A percentile compares a stretch with the other conserved stretches of the same genome.
Evolutionary conservation across 2,888 invertebrate species (phyloP).

Genomic region (Scelioninae gen. 2): DNA sequence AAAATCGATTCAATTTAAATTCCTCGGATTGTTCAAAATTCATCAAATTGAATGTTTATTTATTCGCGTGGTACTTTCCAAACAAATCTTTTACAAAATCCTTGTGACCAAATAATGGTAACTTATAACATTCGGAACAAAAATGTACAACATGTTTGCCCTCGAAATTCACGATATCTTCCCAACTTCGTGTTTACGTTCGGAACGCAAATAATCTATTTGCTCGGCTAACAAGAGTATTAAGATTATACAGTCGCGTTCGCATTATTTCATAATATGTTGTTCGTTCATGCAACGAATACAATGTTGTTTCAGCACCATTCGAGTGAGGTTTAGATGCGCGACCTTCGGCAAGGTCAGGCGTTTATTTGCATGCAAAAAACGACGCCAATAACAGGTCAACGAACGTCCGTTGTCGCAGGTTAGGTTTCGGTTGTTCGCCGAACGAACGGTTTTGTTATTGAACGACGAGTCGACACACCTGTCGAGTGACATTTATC

Average conservation of each 20-base stretch:
- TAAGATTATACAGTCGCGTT: constrained; percentile 10
- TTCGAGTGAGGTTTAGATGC: not conserved
- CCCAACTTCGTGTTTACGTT: constrained; percentile 8
- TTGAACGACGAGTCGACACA: too few relatives aligned
- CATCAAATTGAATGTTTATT: too few relatives aligned
- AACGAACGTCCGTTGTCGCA: constrained; percentile 5
- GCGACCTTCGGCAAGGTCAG: constrained; percentile 1
- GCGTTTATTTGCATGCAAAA: constrained; percentile 5
- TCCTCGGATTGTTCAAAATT: too few relatives aligned
- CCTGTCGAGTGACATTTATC: too few relatives aligned
- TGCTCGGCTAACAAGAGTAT: constrained; percentile 17
- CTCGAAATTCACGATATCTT: constrained; percentile 11
- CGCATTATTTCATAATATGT: constrained; percentile 4
- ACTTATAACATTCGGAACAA: too few relatives aligned
- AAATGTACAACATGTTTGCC: constrained; percentile 17
- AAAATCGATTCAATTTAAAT: too few relatives aligned
- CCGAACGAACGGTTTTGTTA: too few relatives aligned
- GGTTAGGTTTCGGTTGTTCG: constrained; percentile 4
- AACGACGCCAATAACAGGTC: not conserved
- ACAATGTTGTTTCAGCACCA: constrained; percentile 3
- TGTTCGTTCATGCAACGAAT: constrained; percentile 9
- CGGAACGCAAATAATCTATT: constrained; percentile 18
- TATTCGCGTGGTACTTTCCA: too few relatives aligned
- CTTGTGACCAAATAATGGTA: too few relatives aligned
- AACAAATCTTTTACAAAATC: too few relatives aligned